phyloP scores from a whole-genome alignment of 2,888 invertebrate genomes.

The Glaucopsyche alexis region DNA sequence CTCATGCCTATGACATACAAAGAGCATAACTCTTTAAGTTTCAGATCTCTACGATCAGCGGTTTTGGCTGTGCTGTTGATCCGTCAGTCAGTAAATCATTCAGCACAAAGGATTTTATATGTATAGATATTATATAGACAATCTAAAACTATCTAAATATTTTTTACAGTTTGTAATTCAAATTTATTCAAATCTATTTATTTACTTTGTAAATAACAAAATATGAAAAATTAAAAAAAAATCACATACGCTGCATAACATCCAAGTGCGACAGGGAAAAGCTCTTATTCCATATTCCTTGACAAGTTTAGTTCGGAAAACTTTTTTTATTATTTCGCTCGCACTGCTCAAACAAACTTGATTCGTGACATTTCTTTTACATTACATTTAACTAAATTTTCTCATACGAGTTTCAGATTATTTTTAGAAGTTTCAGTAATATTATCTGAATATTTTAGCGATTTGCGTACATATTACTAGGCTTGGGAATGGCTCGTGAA shows the following conservation, averaged over 20 bases:
- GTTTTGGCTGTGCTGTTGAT: too few species aligned
- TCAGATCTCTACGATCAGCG: too few species aligned
- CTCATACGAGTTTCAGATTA: neutral
- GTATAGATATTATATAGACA: too few species aligned
- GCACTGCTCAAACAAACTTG: neutral
- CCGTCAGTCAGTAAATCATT: too few species aligned
- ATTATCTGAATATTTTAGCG: neutral
- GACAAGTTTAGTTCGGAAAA: constrained; percentile 13
- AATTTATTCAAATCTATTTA: neutral
- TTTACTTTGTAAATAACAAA: neutral
- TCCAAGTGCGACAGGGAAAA: constrained; percentile 12
- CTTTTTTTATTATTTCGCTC: constrained; percentile 2
- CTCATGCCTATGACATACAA: too few species aligned
- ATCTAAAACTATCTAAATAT: too few species aligned
- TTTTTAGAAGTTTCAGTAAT: neutral
- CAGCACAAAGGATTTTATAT: too few species aligned
- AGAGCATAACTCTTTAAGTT: too few species aligned
- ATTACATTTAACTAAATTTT: constrained; percentile 6
- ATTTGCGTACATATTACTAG: neutral
- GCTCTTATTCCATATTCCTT: constrained; percentile 19
- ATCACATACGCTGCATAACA: constrained; percentile 1
- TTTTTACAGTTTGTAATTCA: too few species aligned
- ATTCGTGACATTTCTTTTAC: constrained; percentile 5
- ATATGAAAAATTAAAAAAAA: neutral
- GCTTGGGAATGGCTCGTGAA: neutral